Evolutionary conservation across 2,797 vertebrate species (phyloP).

Genomic region (Pteropus rufus): DNA sequence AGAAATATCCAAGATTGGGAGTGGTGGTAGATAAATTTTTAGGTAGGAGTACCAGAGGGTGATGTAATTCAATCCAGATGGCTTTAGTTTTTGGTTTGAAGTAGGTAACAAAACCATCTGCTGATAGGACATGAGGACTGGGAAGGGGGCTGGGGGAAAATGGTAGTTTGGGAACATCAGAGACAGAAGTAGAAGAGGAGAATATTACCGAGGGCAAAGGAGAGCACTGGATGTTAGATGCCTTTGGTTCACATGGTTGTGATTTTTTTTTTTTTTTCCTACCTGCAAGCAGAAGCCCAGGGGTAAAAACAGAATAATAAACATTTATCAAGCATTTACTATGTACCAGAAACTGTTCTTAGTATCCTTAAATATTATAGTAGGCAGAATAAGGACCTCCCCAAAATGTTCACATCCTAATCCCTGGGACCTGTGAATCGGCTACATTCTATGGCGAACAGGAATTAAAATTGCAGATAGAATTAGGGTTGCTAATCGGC

Average conservation of each 20-base stretch:
- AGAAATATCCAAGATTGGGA: neutral
- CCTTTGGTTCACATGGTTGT: neutral
- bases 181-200: neutral
- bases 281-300: neutral
- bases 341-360: neutral
- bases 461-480: neutral
- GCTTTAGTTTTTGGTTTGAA: neutral
- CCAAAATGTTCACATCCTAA: neutral
- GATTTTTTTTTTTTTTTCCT: neutral
- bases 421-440: neutral
- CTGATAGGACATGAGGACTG: neutral
- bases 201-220: neutral
- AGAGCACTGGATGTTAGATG: neutral
- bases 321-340: neutral
- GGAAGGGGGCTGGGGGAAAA: neutral
- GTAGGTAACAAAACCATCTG: neutral
- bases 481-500: too few species aligned
- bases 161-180: neutral
- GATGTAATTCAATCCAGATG: neutral
- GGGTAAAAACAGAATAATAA: neutral
- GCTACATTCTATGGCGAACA: neutral
- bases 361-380: neutral
- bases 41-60: neutral
- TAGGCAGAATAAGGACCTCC: neutral
- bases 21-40: neutral